Evolutionary conservation across 2,888 invertebrate species (phyloP).

Genomic region (Lithosia quadra): DNA sequence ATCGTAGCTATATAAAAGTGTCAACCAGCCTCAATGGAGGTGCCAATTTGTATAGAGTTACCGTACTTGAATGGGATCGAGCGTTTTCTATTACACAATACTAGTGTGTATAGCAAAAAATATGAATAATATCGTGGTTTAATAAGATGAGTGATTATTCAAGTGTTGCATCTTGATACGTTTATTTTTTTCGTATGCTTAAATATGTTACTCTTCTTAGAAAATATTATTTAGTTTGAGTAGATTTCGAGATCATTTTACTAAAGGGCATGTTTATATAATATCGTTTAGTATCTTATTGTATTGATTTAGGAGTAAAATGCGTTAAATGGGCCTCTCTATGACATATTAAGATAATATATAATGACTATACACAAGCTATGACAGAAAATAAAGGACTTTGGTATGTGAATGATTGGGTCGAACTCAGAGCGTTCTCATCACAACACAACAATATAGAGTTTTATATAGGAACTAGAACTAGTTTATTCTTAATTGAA

Average conservation of each 20-base stretch:
- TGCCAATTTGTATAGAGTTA: constrained; percentile 83
- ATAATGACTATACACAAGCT: too few relatives aligned
- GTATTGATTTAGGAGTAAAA: neutral
- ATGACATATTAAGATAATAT: neutral
- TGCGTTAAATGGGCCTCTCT: neutral
- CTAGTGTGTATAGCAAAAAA: constrained; percentile 63
- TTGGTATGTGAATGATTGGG: too few relatives aligned
- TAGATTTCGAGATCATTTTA: constrained; percentile 40
- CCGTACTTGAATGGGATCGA: constrained; percentile 67
- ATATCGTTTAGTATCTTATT: neutral
- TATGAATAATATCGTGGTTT: constrained; percentile 60
- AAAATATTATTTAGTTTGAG: constrained; percentile 54
- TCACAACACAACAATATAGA: too few relatives aligned
- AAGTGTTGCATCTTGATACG: constrained; percentile 63
- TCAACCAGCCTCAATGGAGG: constrained; percentile 78
- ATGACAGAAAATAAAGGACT: too few relatives aligned
- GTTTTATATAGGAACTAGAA: too few relatives aligned
- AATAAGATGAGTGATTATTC: constrained; percentile 72
- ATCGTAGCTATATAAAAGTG: constrained; percentile 84
- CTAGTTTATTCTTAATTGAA: too few relatives aligned
- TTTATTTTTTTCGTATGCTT: constrained; percentile 34
- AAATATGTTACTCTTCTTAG: constrained; percentile 33
- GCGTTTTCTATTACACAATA: constrained; percentile 74
- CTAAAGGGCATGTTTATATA: constrained; percentile 17
- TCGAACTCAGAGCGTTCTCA: too few relatives aligned